Base-by-base conservation (phyloP, 92 coral and sea anemone species). In the Phenganax stokvisi region DNA sequence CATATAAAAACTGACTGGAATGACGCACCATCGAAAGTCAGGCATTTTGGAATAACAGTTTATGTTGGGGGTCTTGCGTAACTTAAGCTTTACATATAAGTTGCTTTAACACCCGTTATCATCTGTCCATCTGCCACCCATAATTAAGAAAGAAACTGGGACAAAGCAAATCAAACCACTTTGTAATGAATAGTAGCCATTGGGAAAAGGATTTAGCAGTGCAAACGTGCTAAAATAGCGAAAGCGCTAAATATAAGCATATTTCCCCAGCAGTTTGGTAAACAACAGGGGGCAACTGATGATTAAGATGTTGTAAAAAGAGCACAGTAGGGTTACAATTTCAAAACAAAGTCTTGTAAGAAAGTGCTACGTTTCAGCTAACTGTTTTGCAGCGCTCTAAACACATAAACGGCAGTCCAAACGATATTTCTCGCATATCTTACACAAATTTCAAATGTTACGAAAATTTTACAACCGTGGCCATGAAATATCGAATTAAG, bases 231-330 rank as follows among this genome's bases (percentile, higher is more conserved):
- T 31, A 10, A 12, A 76, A 60, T 25, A 31, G 20, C 37, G 57
- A 62, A 44, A 31, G 17, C 9, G 37, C 7, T 30, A 60, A 56
- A 51, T 74, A 63, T 67, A 53, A 6, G 31, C 6, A 15, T 16
- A 63, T 51, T 20, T 63, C 16, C 47, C 20, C 28, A 47, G 51
- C 60, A 51, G 11, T 79, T 51, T 28, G 52, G 30, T 29, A 30
- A 16, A 25, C 83, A 79, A 16, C 74, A 30, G 83, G 83, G 81
- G 83, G 83, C 53, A 53, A 53, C 57, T 28, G 65, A 79, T 79
- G 47, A 73, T 73, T 53, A 77, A 65, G 74, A 47, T 47, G 83
- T 79, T 79, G 74, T 64, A 79, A 79, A 37, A 79, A 79, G 57
- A n/a, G 15, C 83, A 12, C 83, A 64, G 83, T 65, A 37, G 74